Base-by-base conservation (phyloP, 2,113 vertebrate species). In the Eurystomus gularis region DNA sequence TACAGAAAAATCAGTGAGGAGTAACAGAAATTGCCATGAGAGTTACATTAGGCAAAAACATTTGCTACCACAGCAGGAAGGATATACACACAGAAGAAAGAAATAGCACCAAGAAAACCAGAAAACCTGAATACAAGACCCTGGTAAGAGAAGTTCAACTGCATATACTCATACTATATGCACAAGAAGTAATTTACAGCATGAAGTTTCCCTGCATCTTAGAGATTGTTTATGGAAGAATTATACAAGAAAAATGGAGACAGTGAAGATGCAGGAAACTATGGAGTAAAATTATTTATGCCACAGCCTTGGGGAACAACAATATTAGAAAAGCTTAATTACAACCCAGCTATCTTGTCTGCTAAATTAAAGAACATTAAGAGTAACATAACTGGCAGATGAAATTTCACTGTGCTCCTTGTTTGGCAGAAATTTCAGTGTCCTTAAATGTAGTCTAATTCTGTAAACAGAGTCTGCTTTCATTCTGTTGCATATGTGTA, bases 331-430 rank as follows among this genome's bases (percentile, higher is more conserved):
- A 82, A 93, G 87, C 70, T 93, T 96, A 91, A 96, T 95, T 96
- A 95, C 81, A 94, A 75, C 31, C 57, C 42, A 96, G 88, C 75
- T 93, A 77, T 82, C 90, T 88, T 82, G 55, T 77, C 89, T 93
- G 54, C 82, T 96, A 91, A 93, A 96, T 92, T 96, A 97, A 90
- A 90, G 61, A 91, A 92, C 82, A 92, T 92, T 92, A 96, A 73
- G 44, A 81, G 68, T 49, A 96, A 75, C 86, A 76, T 76, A 94
- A 91, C 66, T 82, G 86, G 87, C 57, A 96, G 84, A 84, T 65
- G 62, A 89, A 96, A 94, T 93, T 94, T 93, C 62, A 79, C 35
- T 82, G 42, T 79, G 77, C 46, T 91, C 48, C 77, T 76, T 82
- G 37, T 94, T 79, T 80, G 73, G 73, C 92, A 96, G 86, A 95